These are phyloP conservation scores for Arremon brunneinucha DNA, from an alignment of 2,797 vertebrate species.

Conservation along the genomic window DNA sequence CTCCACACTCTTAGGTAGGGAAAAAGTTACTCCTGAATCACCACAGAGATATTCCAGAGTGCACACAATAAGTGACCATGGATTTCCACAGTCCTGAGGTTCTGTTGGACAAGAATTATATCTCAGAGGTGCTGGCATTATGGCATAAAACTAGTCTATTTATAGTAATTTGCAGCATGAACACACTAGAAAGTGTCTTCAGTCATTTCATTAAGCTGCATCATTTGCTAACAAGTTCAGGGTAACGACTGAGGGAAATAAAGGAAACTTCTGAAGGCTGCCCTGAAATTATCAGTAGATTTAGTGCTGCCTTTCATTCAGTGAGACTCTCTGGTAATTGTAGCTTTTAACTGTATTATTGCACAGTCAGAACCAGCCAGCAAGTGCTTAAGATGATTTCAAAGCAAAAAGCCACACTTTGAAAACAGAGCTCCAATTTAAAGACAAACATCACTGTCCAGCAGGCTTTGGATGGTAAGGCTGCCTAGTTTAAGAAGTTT, in stretches of 20 bases:
- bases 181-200: neutral
- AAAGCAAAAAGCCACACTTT: neutral
- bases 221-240: neutral
- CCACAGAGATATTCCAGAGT: neutral
- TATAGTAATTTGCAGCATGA: neutral
- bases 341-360: neutral
- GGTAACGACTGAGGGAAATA: neutral
- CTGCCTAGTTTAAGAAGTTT: neutral
- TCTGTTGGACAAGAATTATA: neutral
- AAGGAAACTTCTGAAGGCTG: neutral
- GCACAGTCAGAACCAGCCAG: neutral
- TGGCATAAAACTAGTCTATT: neutral
- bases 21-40: neutral
- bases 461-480: neutral
- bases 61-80: neutral
- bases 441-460: neutral
- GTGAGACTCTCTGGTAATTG: neutral
- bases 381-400: neutral
- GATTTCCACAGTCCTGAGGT: neutral
- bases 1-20: neutral
- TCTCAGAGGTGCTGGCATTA: neutral
- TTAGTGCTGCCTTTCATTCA: neutral
- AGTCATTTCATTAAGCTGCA: neutral
- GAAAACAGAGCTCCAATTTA: neutral
- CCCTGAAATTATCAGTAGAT: neutral